Base-by-base conservation (phyloP, 2,797 vertebrate genomes). In the Chromobotia macracanthus region DNA sequence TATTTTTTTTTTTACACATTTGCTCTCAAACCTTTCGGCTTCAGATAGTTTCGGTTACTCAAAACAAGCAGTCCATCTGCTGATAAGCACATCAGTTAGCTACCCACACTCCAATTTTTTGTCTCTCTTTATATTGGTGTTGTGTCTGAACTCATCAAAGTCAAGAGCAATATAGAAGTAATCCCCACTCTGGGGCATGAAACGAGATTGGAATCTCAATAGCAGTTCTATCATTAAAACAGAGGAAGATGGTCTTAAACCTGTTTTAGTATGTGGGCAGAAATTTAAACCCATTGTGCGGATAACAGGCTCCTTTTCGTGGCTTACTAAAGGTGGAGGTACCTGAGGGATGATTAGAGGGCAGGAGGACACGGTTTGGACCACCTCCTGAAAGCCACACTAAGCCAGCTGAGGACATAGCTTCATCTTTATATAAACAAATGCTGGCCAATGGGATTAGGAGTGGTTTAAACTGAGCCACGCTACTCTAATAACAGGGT, bases 371-470 rank as follows among this genome's bases (percentile, higher is more conserved):
- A 79, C 41, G 41, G 55, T 66, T 56, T 77, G 58, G 56, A 71
- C 75, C 76, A 67, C 55, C 81, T 80, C 23, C 44, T 68, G 63
- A 84, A 67, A 79, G 79, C 76, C 78, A 76, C 23, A 74, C 51
- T 81, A 82, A 84, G 63, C 83, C 81, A 74, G 41, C 16, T 9
- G 65, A 81, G 69, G 13, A 41, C 61, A 61, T 64, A 55, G 56
- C 48, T 75, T 81, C 81, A 82, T 80, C 74, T 82, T 73, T 77
- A 73, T 51, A 77, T 76, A 82, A 84, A 83, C 83, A 82, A 67
- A 75, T 72, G 80, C 70, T 51, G 67, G 77, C 78, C 80, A 56
- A 28, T 46, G n/a, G 83, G 74, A 83, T 86, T 83, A 85, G 67
- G 83, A 82, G 44, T 75, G 80, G 80, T 76, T 85, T 84, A 83